Evolutionary conservation across 37 sponge, comb jelly and placozoan species (phyloP).

Genomic region (Ianthella basta): DNA sequence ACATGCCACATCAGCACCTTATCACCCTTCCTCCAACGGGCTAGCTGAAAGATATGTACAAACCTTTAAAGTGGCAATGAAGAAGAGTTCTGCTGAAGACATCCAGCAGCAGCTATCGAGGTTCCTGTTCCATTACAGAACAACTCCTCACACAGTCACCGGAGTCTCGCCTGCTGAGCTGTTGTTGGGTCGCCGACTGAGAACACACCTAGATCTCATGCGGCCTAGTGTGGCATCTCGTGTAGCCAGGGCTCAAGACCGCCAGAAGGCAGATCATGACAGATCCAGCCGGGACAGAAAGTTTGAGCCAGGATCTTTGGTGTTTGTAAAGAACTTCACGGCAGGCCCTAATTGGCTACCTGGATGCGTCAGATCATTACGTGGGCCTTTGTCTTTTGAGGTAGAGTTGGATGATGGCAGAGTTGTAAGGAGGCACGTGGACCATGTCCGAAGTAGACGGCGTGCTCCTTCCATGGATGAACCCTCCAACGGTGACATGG

Average conservation of each 20-base stretch:
- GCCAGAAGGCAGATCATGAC: background rate
- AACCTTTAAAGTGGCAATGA: conserved; percentile 18
- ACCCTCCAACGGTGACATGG: no score
- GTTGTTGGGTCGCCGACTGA: background rate
- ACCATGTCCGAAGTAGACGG: no score
- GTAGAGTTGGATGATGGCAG: no score
- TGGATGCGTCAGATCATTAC: no score
- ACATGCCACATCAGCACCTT: conserved; percentile 6
- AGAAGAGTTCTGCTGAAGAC: conserved; percentile 3
- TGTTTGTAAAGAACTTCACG: background rate
- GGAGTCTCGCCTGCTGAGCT: background rate
- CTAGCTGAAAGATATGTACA: conserved; percentile 16
- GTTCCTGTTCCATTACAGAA: conserved; percentile 4
- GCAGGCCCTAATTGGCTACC: background rate
- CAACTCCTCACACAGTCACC: conserved; percentile 7
- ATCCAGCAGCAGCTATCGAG: background rate
- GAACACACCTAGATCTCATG: background rate
- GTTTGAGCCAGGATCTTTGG: background rate
- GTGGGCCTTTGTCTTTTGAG: no score
- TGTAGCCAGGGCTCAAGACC: background rate
- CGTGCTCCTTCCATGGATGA: no score
- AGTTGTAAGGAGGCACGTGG: no score
- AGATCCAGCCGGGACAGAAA: background rate
- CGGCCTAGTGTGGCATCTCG: background rate
- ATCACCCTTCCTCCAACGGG: conserved; percentile 16